Evolutionary conservation across 2,888 invertebrate genomes (phyloP).

Genomic region (Notodonta ziczac): DNA sequence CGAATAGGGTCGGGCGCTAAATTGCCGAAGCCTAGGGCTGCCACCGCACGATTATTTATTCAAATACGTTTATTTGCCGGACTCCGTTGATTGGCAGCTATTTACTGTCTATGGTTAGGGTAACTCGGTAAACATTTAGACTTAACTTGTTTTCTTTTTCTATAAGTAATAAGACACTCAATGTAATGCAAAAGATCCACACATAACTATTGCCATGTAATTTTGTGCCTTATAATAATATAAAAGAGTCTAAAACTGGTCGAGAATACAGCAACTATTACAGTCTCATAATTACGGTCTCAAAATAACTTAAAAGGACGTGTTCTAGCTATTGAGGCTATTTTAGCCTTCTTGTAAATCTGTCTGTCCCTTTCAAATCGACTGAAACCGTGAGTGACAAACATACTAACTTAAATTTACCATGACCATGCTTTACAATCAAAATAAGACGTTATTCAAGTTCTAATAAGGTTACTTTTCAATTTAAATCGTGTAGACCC

Average conservation of each 20-base stretch:
- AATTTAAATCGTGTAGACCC: background rate
- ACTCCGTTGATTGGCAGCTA: conserved; percentile 52
- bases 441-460: conserved; percentile 35
- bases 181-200: too few relatives aligned
- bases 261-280: background rate
- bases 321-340: conserved; percentile 60
- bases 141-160: too few relatives aligned
- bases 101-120: too few relatives aligned
- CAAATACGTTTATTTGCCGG: conserved; percentile 67
- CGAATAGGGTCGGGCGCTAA: conserved; percentile 64
- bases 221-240: background rate
- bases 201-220: too few relatives aligned
- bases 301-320: conserved; percentile 54
- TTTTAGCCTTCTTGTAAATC: conserved; percentile 62
- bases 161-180: too few relatives aligned
- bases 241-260: background rate
- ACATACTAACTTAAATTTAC: conserved; percentile 23
- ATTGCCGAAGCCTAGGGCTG: conserved; percentile 60
- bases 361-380: conserved; percentile 69
- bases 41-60: conserved; percentile 57
- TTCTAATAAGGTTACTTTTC: conserved; percentile 10
- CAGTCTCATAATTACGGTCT: conserved; percentile 22
- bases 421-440: background rate
- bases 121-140: too few relatives aligned
- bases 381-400: conserved; percentile 61